Evolutionary conservation across 2,113 vertebrate species (phyloP), one percentile per base, ranked within the genome.

Genomic region (Papio anubis): DNA sequence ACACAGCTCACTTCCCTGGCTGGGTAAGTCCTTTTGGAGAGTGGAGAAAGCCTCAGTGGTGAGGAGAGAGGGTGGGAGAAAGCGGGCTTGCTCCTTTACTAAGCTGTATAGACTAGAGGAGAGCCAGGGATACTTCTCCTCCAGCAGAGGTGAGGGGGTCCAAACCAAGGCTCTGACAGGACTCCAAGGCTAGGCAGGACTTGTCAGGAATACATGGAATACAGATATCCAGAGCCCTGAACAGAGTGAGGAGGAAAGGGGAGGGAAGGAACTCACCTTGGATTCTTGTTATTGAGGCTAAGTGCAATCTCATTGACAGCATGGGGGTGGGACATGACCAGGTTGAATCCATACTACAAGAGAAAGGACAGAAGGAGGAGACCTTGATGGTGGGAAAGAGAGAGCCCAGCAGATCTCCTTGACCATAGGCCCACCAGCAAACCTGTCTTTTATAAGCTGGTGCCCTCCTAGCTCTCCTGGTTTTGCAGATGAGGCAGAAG

Each of bases 241-340:
- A 59, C 81, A 50, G 32, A 25, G 4, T 3, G 5, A 27, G 23
- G 18, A 75, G 55, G 55, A 55, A n/a, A 66, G 45, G 23, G 14
- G 48, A 45, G 4, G 32, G 50, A 48, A 72, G 32, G 32, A 5
- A 32, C 98, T 98, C 97, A 99, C 99, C 99, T 99, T 30, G 99
- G 99, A 97, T 99, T 99, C 98, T 99, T 99, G 98, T 99, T 99
- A 98, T 99, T 99, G 98, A 99, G 98, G 98, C 99, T 99, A 93
- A 99, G 99, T 25, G 99, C 99, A 4, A 99, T 99, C 99, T 99
- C 99, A 40, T 99, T 99, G 98, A 99, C 99, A 0, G 99, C 99
- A 0, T 99, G 99, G 14, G 99, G 99, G 32, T 99, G 99, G 94
- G 99, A 99, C 99, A 99, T 99, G 96, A 99, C 99, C 98, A 99